Conservation (phyloP, 2,888 invertebrate species). For the Petrophora chlorosata region DNA sequence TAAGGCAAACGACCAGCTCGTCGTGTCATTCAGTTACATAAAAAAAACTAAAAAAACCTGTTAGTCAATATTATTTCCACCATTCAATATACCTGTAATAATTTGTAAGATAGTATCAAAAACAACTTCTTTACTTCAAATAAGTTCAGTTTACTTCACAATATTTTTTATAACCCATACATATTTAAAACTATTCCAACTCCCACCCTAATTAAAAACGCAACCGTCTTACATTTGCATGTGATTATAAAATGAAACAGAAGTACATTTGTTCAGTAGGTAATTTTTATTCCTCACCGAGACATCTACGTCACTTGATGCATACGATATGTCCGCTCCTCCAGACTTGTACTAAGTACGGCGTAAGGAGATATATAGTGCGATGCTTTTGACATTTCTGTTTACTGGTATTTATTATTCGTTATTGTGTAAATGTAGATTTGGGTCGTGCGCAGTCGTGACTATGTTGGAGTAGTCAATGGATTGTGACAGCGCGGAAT, state of each 20-base stretch:
- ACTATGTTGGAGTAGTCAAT: conserved; percentile 13
- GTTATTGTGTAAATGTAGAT: conserved; percentile 39
- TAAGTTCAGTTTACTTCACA: no score
- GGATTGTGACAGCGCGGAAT: not conserved
- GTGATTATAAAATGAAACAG: conserved; percentile 27
- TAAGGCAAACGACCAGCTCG: no score
- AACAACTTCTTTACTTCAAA: no score
- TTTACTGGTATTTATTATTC: conserved; percentile 40
- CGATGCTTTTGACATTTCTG: conserved; percentile 47
- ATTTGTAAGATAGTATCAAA: no score
- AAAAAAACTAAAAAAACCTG: no score
- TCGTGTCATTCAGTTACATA: no score
- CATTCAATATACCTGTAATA: no score
- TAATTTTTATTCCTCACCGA: conserved; percentile 64
- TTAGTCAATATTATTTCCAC: no score
- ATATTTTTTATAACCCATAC: no score
- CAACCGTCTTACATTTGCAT: conserved; percentile 32
- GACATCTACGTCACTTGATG: conserved; percentile 62
- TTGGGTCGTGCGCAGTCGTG: conserved; percentile 8
- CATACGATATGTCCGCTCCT: conserved; percentile 64
- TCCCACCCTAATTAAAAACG: conserved; percentile 31
- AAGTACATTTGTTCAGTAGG: conserved; percentile 31
- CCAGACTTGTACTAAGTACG: conserved; percentile 67
- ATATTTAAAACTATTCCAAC: conserved; percentile 1
- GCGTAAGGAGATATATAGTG: conserved; percentile 57